Base-by-base conservation (phyloP, 30 jellyfish, hydroid and myxozoan species). In the Phacellophora camtschatica region DNA sequence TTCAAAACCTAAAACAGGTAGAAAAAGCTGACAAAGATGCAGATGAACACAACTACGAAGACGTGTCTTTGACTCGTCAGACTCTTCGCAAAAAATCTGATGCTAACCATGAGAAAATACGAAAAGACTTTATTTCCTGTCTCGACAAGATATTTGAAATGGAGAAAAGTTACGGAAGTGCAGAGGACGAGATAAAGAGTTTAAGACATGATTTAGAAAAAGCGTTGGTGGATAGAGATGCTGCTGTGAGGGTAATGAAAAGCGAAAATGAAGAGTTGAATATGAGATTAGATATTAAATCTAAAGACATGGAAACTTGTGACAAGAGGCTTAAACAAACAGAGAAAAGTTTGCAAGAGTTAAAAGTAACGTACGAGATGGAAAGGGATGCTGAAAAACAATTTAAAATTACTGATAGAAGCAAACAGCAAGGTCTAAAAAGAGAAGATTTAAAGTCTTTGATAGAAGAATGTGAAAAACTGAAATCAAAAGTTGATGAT, bases 161-260 rank as follows among this genome's bases (percentile, higher is more conserved):
- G 90, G 99, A 93, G 74, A 66, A 79, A 25, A 81, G 93, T 33
- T 93, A 81, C 77, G 85, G 82, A 7, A 66, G 42, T 66, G 96
- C 99, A 28, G 96, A 88, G 69, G 89, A 67, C 13, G 99, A 93
- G 69, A 83, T 87, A 19, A 65, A 48, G 27, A 66, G 55, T 15
- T 69, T 93, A 73, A 69, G 85, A 56, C 22, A 51, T 18, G 91
- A 75, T 19, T 39, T 89, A 5, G 53, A 68, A 65, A 81, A 30
- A 1, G 88, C 94, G 2, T n/a, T 48, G 33, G 68, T 61, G 49
- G 86, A 77, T 0, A 86, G 74, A 61, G 96, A 86, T 32, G 57
- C 45, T 25, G 30, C 62, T 24, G 96, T 74, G 54, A 62, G 61
- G 6, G 28, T 22, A 4, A 54, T 73, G 36, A 48, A 70, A 87